Evolutionary conservation across 2,113 vertebrate genomes (phyloP), one percentile per base, ranked within the genome.

Genomic region (Chascanopsetta lugubris): DNA sequence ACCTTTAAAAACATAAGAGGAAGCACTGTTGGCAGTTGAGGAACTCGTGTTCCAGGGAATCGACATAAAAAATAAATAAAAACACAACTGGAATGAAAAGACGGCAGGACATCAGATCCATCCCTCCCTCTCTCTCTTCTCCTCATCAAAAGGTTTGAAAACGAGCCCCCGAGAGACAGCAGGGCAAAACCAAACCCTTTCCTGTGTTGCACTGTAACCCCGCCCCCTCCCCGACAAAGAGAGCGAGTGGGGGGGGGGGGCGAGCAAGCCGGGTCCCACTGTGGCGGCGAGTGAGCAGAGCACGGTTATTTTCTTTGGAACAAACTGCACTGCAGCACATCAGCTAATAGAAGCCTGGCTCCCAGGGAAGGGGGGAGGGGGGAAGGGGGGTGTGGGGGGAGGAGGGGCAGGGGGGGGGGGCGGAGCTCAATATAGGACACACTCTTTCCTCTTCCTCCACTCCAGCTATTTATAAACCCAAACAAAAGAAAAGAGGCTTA

Each of bases 401-500:
- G n/a, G 88, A 8, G 29, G 29, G 29, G 29, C n/a, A 8, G 29
- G 29, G 29, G 29, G 29, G 29, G 29, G 29, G 29, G 29, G 29
- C 83, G 75, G 67, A 74, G 77, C 88, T 90, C 77, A 76, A 90
- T 86, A 82, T 91, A 90, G 90, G 88, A 88, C 90, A 84, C 85
- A 84, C 83, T n/a, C n/a, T n/a, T 79, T 76, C 85, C 84, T 82
- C 73, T 77, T 85, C 86, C 82, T 85, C 82, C 82, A 72, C 88
- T 88, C 45, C 58, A 86, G 88, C 89, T 93, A 92, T 92, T 89
- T 89, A 91, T 92, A 92, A 66, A 86, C 85, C 83, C 84, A 86
- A 86, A 91, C 78, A 90, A 90, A 86, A 89, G 83, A 83, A 72
- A 75, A 82, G 80, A 85, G 86, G 77, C 79, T 82, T 85, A 89